Base-by-base conservation (phyloP, 2,797 vertebrate species). In the Xiphorhynchus erythropygius region DNA sequence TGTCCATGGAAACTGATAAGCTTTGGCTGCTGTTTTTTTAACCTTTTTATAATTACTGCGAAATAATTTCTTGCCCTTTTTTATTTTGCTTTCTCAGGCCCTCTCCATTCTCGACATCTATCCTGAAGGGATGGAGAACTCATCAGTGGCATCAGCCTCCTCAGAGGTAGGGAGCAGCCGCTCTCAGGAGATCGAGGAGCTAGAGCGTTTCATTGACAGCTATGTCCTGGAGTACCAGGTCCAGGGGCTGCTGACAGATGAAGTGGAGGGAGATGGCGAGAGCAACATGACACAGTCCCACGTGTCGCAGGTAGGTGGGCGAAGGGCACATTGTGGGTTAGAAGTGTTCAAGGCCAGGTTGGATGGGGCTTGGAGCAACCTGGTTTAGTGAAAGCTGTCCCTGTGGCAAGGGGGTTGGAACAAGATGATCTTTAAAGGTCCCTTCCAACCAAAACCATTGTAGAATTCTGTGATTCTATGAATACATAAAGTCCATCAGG, bases 211-310 rank as follows among this genome's bases (percentile, higher is more conserved):
- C 97, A 99, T 99, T 1, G 99, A 99, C 98, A 99, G 99, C 97
- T 99, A 99, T 0, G 99, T 99, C 85, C 98, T 99, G 60, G 99
- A 99, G 95, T 99, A 99, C 95, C 99, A 99, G 97, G 99, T 99
- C 94, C 99, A 99, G 93, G 99, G 99, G 49, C 97, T 99, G 87
- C 98, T 99, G 97, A 98, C 97, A 0, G 99, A 99, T 96, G 99
- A 99, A 98, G 96, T 94, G 0, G 99, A 99, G 50, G 98, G 97
- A 2, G 99, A 99, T 0, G 94, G 97, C 3, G 98, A 99, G 46
- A 96, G 98, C 3, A 98, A 98, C 3, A 41, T 16, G 89, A 97
- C 97, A 0, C 98, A 97, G 89, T 97, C 98, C 41, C 97, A 97
- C 47, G 7, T 98, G 86, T 98, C 98, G 1, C 98, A 99, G 99